Base-by-base conservation (phyloP, 2,888 invertebrate species). In the Beris chalybata region DNA sequence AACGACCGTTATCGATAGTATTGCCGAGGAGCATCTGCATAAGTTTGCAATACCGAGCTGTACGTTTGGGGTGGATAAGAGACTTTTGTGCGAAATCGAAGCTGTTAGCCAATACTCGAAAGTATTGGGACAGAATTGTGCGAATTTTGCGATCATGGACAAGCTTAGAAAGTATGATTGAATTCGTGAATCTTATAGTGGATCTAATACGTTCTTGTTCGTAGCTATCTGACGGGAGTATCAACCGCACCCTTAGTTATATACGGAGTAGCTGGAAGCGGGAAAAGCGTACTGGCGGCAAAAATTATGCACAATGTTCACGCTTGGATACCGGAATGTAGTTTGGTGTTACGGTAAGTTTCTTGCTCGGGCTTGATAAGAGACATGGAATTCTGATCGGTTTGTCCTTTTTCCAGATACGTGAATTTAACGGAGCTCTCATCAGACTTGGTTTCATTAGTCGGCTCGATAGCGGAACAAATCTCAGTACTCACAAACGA, bases 201-300 rank as follows among this genome's bases (percentile, higher is more conserved):
- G 22, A 38, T 1, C 45, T 1, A 45, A 22, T 52, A 38, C 15
- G 6, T 52, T 29, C 22, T 22, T 52, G 7, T 43, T 45, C 30
- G 2, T 77, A 89, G 89, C 67, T 91, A 91, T 73, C 84, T 91
- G 70, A 83, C 82, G 12, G 84, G 87, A 11, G 85, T 85, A 69
- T 84, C 84, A 72, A 79, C 81, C 32, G 79, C 83, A 69, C 92
- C 92, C 0, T 79, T 93, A 67, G 86, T 92, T 12, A 80, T 94
- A 66, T 87, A 89, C 69, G 93, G 93, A 0, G 86, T 88, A 31
- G 85, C 87, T n/a, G 93, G 93, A 11, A 89, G 90, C 77, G 93
- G 93, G 1, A 93, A 93, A 80, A 92, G 91, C 4, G 90, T 91
- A 0, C 81, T 93, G 5, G 83, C 92, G 45, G 90, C 93, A 1